A percentile compares a stretch with the other conserved stretches of the same genome.
These are phyloP conservation scores for Oceanodroma leucorhoa DNA, from an alignment of 2,797 vertebrate genomes.

Conservation along the genomic window DNA sequence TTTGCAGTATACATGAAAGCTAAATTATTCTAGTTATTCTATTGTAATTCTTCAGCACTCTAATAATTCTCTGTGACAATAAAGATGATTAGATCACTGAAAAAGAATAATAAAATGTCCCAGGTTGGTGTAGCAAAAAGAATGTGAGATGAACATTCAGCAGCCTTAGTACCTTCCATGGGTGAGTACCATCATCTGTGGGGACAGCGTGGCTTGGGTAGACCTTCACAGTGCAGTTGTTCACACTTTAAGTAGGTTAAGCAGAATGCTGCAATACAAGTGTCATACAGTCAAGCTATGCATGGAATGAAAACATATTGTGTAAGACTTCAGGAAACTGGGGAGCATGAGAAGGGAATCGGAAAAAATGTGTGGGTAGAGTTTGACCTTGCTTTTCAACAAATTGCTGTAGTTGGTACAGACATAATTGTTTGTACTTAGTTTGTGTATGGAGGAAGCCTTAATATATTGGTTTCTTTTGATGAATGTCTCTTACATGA, in stretches of 20 bases:
- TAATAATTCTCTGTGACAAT: not conserved
- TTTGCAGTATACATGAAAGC: not conserved
- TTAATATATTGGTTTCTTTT: not conserved
- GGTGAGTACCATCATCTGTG: not conserved
- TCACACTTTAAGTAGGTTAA: not conserved
- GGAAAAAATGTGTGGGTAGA: not conserved
- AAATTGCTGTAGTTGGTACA: not conserved
- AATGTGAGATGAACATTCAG: not conserved
- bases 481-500: not conserved
- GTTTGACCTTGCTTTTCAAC: not conserved
- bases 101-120: not conserved
- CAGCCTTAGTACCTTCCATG: not conserved
- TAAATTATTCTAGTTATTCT: not conserved
- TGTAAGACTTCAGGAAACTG: fast-evolving
- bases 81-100: not conserved
- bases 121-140: not conserved
- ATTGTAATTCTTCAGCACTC: not conserved
- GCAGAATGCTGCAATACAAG: not conserved
- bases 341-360: not conserved
- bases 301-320: not conserved
- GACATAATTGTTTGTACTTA: not conserved
- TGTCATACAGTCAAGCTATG: not conserved
- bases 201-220: not conserved
- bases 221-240: not conserved
- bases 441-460: not conserved